Evolutionary conservation across 1,140 invertebrate genomes (phyloP), one percentile per base, ranked within the genome.

Genomic region (Calycopis cecrops): DNA sequence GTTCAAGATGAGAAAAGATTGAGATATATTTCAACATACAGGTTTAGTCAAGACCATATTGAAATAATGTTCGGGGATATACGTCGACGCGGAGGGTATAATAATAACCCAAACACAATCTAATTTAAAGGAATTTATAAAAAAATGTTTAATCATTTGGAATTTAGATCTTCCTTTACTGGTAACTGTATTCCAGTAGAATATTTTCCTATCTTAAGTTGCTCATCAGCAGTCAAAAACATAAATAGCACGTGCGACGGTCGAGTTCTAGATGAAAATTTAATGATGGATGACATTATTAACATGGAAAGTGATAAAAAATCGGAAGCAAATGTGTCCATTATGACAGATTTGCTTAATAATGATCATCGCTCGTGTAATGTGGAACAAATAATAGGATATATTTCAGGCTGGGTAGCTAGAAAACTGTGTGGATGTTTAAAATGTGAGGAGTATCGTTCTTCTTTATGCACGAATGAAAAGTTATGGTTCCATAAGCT

Each of bases 11-110:
- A n/a, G 12, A 28, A 51, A 0, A 35, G 6, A 0, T n/a, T 65
- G 9, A 34, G 16, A 8, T 67, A 56, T 52, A 50, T 60, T 4
- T 17, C 56, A 1, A 33, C 37, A 9, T 62, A 62, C 16, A 60
- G 54, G 55, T 11, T 62, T 9, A 49, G 48, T 8, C 60, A 66
- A 54, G 64, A 65, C 35, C 63, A 66, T 35, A 4, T 66, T 35
- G 63, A 66, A 40, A 9, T 55, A 7, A 52, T 59, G 42, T 66
- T 66, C 42, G 16, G 57, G 9, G 4, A 42, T 52, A 38, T 66
- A n/a, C 40, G 63, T 18, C 18, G 44, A 21, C 38, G 55, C 33
- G 59, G 65, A 40, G 51, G 57, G 6, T 48, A 11, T 28, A 54
- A 59, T 21, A 54, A 53, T 34, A 49, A 59, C 17, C 57, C 57